A percentile compares a stretch with the other conserved stretches of the same genome.
Evolutionary conservation across 2,113 vertebrate species (phyloP).

Genomic region (Bujurquina vittata): DNA sequence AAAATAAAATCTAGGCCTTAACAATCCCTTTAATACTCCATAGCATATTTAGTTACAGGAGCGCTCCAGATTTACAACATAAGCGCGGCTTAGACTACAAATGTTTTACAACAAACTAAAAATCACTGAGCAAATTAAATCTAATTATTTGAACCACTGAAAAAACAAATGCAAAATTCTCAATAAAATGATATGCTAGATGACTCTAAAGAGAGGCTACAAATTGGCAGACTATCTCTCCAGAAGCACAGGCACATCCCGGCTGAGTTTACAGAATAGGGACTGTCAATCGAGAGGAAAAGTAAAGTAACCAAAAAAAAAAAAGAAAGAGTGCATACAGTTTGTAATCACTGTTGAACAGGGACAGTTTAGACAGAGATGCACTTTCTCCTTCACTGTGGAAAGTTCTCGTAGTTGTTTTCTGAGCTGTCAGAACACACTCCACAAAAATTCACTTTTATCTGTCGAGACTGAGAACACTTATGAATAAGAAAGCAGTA

Average conservation of each 20-base stretch:
- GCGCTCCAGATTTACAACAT: constrained; percentile 6
- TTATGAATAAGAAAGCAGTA: not conserved
- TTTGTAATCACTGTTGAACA: constrained; percentile 29
- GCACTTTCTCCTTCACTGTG: not conserved
- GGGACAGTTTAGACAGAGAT: constrained; percentile 3
- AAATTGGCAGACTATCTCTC: constrained; percentile 25
- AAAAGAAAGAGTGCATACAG: not conserved
- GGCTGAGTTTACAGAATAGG: not conserved
- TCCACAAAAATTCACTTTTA: constrained; percentile 3
- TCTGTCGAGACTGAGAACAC: constrained; percentile 1
- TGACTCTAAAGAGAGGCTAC: constrained; percentile 14
- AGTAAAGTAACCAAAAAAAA: not conserved
- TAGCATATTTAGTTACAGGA: not conserved
- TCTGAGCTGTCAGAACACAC: not conserved
- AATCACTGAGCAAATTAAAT: constrained; percentile 36
- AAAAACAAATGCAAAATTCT: constrained; percentile 36
- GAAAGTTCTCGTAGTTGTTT: not conserved
- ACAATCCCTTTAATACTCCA: not conserved
- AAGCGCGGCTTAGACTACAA: constrained; percentile 2
- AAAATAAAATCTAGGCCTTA: constrained; percentile 7
- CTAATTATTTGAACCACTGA: constrained; percentile 46
- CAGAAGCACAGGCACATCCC: not conserved
- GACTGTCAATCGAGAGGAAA: constrained; percentile 24
- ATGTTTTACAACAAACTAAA: constrained; percentile 41
- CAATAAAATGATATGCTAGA: constrained; percentile 15